Base-by-base conservation (phyloP, 2,797 vertebrate genomes). In the Dryobates pubescens region DNA sequence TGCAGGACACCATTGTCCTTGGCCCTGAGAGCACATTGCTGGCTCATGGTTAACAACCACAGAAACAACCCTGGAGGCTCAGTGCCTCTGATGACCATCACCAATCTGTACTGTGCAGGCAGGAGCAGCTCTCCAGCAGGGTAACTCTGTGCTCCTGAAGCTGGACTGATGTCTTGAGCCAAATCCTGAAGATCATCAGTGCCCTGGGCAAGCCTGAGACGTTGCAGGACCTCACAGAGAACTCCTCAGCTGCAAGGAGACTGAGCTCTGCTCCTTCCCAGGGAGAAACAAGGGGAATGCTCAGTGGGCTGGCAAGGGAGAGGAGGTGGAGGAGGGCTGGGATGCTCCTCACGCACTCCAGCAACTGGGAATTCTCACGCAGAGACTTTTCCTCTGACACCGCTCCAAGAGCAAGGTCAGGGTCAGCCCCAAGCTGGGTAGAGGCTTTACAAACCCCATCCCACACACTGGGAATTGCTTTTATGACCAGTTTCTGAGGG, bases 401-500 rank as follows among this genome's bases (percentile, higher is more conserved):
- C 7, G 89, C 70, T 88, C 76, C 76, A 6, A 64, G 90, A 78
- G 65, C 89, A 86, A 78, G 82, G 93, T 81, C 90, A 92, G 74
- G 89, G 92, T 90, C 94, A 92, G 91, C 65, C 82, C 61, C 85
- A 82, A 76, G 94, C 90, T 70, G 92, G 87, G 95, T 5, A 32
- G 76, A 58, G 89, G 89, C 96, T 96, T 95, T 88, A 61, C 90
- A 91, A 92, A 82, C 90, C 86, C 20, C 92, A 81, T 76, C 93
- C 93, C 86, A 94, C 94, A 24, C 91, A 89, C 61, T 63, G 87
- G 91, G 95, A 89, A 92, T n/a, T 13, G 87, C 84, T 91, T 89
- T 72, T 79, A 17, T 18, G 78, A 30, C 24, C 22, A 8, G 6
- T 49, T 70, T 65, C 22, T 22, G 72, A 17, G 79, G 67, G 74